These are phyloP conservation scores for Papilio gigon DNA, from an alignment of 2,888 invertebrate genomes.

Conservation along the genomic window DNA sequence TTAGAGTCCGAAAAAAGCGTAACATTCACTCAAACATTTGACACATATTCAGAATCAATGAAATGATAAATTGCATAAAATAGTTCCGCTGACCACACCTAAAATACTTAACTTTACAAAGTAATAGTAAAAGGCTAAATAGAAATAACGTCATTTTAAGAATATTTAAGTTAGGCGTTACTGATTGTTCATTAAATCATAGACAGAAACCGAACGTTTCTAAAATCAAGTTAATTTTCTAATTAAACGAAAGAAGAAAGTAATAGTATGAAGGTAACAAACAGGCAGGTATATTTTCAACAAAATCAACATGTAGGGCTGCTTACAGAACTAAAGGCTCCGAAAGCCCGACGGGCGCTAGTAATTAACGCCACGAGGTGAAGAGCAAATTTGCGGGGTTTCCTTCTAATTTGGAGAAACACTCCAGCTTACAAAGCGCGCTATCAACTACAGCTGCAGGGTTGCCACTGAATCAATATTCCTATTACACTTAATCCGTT, in stretches of 20 bases:
- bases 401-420: constrained; percentile 26
- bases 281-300: constrained; percentile 6
- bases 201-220: neutral
- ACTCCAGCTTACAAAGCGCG: constrained; percentile 15
- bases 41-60: no score
- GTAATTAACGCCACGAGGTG: constrained; percentile 24
- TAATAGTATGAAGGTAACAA: neutral
- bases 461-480: constrained; percentile 18
- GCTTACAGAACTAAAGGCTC: neutral
- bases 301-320: constrained; percentile 6
- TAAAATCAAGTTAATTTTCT: neutral
- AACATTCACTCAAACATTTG: no score
- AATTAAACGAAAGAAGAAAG: neutral
- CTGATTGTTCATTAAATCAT: no score
- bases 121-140: no score
- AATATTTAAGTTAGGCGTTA: no score
- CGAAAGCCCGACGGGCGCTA: neutral
- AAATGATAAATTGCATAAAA: no score
- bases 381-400: constrained; percentile 19
- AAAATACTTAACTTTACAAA: no score
- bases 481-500: neutral
- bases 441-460: constrained; percentile 4
- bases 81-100: no score
- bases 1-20: neutral
- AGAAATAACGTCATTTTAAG: no score